Evolutionary conservation across 1,140 invertebrate genomes (phyloP), one percentile per base, ranked within the genome.

Genomic region (Trachelipus rathkii): DNA sequence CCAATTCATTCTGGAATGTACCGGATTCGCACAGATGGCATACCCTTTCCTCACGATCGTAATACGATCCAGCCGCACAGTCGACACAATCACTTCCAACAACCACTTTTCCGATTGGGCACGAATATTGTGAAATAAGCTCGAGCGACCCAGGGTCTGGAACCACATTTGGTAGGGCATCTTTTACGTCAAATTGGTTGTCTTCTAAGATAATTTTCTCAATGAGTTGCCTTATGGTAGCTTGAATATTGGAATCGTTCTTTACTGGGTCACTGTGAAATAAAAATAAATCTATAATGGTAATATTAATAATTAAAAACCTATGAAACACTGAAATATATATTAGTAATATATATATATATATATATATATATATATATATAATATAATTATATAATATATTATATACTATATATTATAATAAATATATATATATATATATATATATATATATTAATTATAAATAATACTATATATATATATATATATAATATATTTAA

Each of bases 1-100:
- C 96, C 3, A 92, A 90, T 85, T 96, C 92, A 80, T 95, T 95
- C 86, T 99, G 96, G 84, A 97, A 99, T 0, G 90, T 92, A 73
- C 96, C 96, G 66, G 92, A 85, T 0, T 93, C 91, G 84, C 97
- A 99, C 6, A 91, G 89, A 15, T 90, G 85, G 83, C 97, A 99
- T 23, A 88, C 89, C 81, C 91, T 89, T 33, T 89, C 91, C 9
- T 89, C 87, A 45, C 88, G 87, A 80, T 95, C 89, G 84, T 92
- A 95, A 87, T 89, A 97, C 3, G 93, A 95, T 72, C 97, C 97
- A 79, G 96, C 89, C 46, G 95, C 91, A 85, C 97, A 99, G 33
- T 96, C 93, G 33, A 99, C 96, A 94, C 79, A 81, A 13, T 76
- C 78, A 46, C 72, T 81, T 9, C 44, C 82, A 53, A 81, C 78